Evolutionary conservation across 1,140 invertebrate genomes (phyloP), one percentile per base, ranked within the genome.

Genomic region (Bombus cullumanus): DNA sequence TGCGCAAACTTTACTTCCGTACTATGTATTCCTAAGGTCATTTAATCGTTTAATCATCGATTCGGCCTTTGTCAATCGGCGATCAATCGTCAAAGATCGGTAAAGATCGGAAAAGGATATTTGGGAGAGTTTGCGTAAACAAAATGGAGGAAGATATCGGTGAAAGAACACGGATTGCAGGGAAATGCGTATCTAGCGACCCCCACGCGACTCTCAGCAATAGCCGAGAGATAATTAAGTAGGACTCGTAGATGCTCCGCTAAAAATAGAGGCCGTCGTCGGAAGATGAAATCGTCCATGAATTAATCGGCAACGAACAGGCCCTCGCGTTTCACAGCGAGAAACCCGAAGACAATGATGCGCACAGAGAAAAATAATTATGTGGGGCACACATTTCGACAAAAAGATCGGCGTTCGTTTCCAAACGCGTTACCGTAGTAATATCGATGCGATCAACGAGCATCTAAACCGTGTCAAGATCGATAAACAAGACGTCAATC

Each of bases 401-500:
- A 1, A 43, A 75, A 57, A 37, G n/a, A n/a, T 25, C 39, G 5
- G 3, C 15, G 1, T 4, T 6, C 8, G 75, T 80, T 69, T n/a
- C 12, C 25, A 37, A 74, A 64, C 15, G 57, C 57, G 37, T 22
- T 37, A 53, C 22, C n/a, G 41, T n/a, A 22, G 5, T 22, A 66
- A 57, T 85, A 81, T 69, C n/a, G 59, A 76, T 85, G 69, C 28
- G 31, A 57, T 68, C 83, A 81, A 83, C 87, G 64, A 77, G 73
- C 77, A 69, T 89, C 72, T 57, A 86, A 86, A 59, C 78, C 41
- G 53, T 81, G 81, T 86, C 76, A 81, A 86, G 89, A 91, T 91
- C 90, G 88, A 91, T 91, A 91, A 88, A 90, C 89, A 91, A 91
- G 89, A 84, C 90, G 90, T 91, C 90, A 81, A 91, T 91, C 90